Evolutionary conservation across 1,140 invertebrate genomes (phyloP), one percentile per base, ranked within the genome.

Genomic region (silkworm (Bombyx mori)): DNA sequence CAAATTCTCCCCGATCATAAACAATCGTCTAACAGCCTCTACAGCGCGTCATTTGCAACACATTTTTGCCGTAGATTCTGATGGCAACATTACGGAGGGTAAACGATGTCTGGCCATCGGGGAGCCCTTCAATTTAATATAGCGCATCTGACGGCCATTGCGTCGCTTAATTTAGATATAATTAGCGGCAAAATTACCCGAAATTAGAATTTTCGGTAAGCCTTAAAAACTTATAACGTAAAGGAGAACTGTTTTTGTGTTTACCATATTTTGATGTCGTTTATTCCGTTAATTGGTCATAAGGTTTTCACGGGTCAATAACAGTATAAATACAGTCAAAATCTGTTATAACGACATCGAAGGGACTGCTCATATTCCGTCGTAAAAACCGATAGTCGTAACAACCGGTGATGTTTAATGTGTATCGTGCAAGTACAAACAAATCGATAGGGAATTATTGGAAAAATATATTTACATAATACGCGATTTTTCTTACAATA

Each of bases 81-180:
- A 81, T 77, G 74, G 67, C 68, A 60, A 63, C 74, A 80, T 83
- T 80, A 79, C 73, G 67, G 58, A 69, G 73, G 72, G 72, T 76
- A 74, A 77, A 77, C 76, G 76, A 69, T 68, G 70, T 68, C 65
- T 76, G 80, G 78, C 80, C 80, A 75, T 82, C 71, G 54, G 62
- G 56, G 66, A 59, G 65, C 57, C 57, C 81, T 84, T 82, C 79
- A 81, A 84, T 84, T 82, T 76, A 77, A 71, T 79, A 65, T 79
- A 82, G 65, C 74, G 77, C 64, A 65, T 71, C 71, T 70, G 59
- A 69, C 75, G 8, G 50, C 65, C 63, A 61, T 22, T 51, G 68
- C 73, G 49, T 45, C 63, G 76, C 73, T 81, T 84, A 81, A 84
- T 84, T 81, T 76, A 69, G 74, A 81, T 81, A 84, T 84, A 81